Base-by-base conservation (phyloP, 2,113 vertebrate genomes). In the Tympanuchus pallidicinctus region DNA sequence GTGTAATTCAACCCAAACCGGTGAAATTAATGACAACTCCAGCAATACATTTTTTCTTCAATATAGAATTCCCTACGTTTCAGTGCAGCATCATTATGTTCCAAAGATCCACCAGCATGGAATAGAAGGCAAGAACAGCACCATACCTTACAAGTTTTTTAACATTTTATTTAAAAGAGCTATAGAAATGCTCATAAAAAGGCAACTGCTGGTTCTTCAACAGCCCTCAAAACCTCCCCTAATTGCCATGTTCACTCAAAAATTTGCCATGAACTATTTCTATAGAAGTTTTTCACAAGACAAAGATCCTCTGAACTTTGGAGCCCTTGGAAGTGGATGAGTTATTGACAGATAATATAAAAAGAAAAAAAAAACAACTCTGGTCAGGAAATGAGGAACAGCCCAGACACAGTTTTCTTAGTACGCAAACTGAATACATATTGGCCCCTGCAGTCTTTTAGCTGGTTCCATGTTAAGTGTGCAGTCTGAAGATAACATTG, bases 401-500 rank as follows among this genome's bases (percentile, higher is more conserved):
- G 36, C 22, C 42, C 36, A 75, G 40, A n/a, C 43, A 61, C 16
- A 65, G 5, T 72, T 87, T 86, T 86, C 9, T 17, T 24, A 34
- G 24, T 32, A 79, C 72, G 43, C 25, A 83, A 76, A 86, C 4
- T 42, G 54, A 60, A 79, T 78, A 80, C 20, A 11, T 52, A 8
- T 6, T 47, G 11, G 40, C 43, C 12, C 60, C 60, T 81, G 36
- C 2, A 13, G 36, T 60, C 36, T n/a, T 42, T 61, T 78, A 83
- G 66, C 88, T 80, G 42, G 14, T 69, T 40, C 36, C 77, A 78
- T 14, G 3, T 66, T 11, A 50, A 40, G 50, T 42, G 72, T 63
- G 27, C 45, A 36, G 36, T 92, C 95, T 94, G 81, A 95, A 92
- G 95, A 94, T 20, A 63, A 73, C 27, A 38, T 79, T 57, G 50